Percentiles rank a stretch among this genome's conserved stretches.
phyloP scores from a whole-genome alignment of 2,888 invertebrate species.

The Tetrapedia diversipes region DNA sequence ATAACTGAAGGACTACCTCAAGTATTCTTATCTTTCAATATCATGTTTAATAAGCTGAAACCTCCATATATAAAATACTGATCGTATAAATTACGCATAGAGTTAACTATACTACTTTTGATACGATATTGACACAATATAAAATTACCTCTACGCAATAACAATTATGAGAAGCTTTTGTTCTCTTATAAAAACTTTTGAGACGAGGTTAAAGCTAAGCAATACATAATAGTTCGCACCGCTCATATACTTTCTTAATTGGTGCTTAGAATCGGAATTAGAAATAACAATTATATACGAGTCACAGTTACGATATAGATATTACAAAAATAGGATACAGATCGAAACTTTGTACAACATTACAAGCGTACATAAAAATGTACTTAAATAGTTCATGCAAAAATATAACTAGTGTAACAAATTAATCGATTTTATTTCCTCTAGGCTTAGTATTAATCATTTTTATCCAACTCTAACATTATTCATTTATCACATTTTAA shows the following conservation, averaged over 20 bases:
- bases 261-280: neutral
- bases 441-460: neutral
- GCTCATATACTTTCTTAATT: neutral
- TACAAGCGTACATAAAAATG: neutral
- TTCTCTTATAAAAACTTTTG: neutral
- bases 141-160: neutral
- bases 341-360: constrained; percentile 48
- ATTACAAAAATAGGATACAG: constrained; percentile 35
- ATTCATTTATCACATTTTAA: constrained; percentile 39
- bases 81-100: neutral
- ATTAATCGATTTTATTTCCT: neutral
- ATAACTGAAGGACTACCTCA: neutral
- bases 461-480: constrained; percentile 1
- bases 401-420: neutral
- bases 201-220: neutral
- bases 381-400: constrained; percentile 34
- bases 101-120: too few species aligned
- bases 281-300: neutral
- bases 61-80: neutral
- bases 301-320: constrained; percentile 14
- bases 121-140: too few species aligned
- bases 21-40: neutral
- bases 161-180: neutral
- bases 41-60: neutral
- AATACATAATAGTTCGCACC: neutral